These are phyloP conservation scores for Enteromius trimaculatus DNA, from an alignment of 2,797 vertebrate species.

Conservation along the genomic window DNA sequence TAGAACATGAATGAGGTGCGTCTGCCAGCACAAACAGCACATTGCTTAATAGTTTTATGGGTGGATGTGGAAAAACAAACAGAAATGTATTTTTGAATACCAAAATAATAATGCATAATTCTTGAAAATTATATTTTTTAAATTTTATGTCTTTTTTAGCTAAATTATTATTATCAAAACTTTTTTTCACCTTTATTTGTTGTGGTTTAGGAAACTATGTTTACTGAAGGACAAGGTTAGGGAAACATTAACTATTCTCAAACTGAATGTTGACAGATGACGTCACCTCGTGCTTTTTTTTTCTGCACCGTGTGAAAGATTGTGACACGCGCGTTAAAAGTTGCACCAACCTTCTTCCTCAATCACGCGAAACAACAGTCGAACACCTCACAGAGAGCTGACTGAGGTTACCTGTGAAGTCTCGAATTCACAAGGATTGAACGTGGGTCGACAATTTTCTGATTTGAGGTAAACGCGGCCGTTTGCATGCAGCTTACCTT, in stretches of 20 bases:
- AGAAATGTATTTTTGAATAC: neutral
- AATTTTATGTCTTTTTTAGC: neutral
- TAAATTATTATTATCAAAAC: neutral
- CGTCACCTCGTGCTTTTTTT: slow-evolving; percentile 1
- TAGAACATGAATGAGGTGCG: slow-evolving; percentile 14
- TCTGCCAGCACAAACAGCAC: neutral
- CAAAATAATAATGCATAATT: neutral
- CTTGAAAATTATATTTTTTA: neutral
- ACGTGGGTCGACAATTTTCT: neutral
- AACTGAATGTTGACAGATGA: slow-evolving; percentile 21
- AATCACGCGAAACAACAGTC: neutral
- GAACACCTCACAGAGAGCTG: neutral
- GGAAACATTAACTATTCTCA: slow-evolving; percentile 28
- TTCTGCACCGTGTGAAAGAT: neutral
- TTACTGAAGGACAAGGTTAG: slow-evolving; percentile 6
- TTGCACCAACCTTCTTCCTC: neutral
- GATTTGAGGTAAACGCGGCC: neutral
- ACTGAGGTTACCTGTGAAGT: neutral
- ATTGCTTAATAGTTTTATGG: neutral
- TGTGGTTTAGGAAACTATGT: neutral
- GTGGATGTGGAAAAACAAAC: neutral
- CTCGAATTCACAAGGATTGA: neutral
- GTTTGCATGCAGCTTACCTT: neutral
- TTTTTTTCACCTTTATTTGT: neutral
- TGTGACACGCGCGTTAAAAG: neutral